Conservation (phyloP, 2,797 vertebrate genomes). For the Picus viridis region DNA sequence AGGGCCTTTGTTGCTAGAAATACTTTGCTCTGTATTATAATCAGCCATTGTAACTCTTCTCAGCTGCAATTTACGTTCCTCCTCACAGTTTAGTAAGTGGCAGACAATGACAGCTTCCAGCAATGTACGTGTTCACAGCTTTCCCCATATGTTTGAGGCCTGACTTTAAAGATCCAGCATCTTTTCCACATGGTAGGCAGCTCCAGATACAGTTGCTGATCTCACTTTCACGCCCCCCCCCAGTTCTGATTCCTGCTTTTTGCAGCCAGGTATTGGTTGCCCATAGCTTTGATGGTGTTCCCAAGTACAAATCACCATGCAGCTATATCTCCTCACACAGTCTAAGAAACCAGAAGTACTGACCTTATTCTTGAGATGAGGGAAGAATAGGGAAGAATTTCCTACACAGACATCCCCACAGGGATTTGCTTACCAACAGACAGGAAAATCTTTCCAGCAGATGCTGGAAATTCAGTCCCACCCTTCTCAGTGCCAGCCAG, state of each 20-base stretch:
- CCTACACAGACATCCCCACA: neutral
- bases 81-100: constrained; percentile 42
- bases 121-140: neutral
- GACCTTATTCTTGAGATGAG: neutral
- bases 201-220: neutral
- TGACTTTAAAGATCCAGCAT: neutral
- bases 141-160: neutral
- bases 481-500: neutral
- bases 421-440: neutral
- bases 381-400: neutral
- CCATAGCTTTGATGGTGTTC: rapidly evolving
- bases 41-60: constrained; percentile 51
- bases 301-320: neutral
- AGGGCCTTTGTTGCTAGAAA: constrained; percentile 71
- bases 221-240: neutral
- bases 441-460: neutral
- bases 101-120: neutral
- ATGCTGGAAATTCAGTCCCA: neutral
- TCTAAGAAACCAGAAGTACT: neutral
- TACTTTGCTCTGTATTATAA: constrained; percentile 64
- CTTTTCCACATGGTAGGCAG: neutral
- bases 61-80: constrained; percentile 64
- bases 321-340: neutral
- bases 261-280: neutral
- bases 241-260: neutral